phyloP scores from a whole-genome alignment of 1,140 invertebrate species.

The Chironomus striatipennis region DNA sequence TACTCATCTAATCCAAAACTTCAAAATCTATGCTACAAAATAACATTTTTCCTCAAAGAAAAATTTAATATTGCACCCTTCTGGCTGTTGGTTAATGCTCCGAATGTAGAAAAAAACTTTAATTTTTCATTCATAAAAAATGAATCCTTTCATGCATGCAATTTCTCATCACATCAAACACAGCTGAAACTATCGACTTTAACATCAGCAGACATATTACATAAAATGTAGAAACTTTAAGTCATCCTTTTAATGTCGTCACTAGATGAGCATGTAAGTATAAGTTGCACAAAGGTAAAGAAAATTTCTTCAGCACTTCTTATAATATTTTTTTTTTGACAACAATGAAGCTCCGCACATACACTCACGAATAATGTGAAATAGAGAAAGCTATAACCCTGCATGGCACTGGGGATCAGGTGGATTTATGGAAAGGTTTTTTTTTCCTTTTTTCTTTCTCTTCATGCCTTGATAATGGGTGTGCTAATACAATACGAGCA shows the following conservation, averaged over 20 bases:
- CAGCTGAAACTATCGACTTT: not conserved
- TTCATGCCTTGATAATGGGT: not conserved
- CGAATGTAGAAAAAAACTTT: not conserved
- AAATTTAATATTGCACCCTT: too few relatives aligned
- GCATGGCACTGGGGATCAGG: not conserved
- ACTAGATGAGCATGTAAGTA: not conserved
- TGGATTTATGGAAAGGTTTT: constrained; percentile 12
- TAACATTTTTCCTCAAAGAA: too few relatives aligned
- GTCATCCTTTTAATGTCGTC: not conserved
- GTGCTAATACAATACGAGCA: constrained; percentile 12
- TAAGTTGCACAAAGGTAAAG: not conserved
- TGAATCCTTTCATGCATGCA: not conserved
- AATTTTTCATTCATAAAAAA: constrained; percentile 15
- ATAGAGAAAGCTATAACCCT: too few relatives aligned
- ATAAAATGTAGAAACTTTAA: not conserved
- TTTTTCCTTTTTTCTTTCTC: not conserved
- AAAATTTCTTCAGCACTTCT: not conserved
- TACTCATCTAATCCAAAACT: too few relatives aligned
- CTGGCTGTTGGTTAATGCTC: too few relatives aligned
- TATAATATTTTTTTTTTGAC: not conserved
- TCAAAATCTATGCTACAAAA: too few relatives aligned
- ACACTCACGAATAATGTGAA: too few relatives aligned
- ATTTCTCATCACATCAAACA: not conserved
- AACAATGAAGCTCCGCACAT: not conserved
- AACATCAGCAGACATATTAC: not conserved